Percentiles rank a stretch among this genome's conserved stretches.
phyloP scores from a whole-genome alignment of 2,888 invertebrate genomes.

The Bellardia pandia region DNA sequence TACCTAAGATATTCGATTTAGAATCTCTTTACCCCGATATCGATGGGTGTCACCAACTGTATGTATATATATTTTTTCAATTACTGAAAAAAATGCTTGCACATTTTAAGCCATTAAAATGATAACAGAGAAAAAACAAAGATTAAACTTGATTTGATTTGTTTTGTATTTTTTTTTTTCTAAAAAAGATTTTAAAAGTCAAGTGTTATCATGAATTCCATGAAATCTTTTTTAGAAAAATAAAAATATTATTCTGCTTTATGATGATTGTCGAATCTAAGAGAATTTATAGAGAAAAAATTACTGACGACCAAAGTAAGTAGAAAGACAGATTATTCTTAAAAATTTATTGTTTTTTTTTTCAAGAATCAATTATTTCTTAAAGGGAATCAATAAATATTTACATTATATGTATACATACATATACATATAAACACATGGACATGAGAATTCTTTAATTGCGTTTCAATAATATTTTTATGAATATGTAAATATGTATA shows the following conservation, averaged over 20 bases:
- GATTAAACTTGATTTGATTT: background rate
- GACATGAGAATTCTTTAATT: too few species aligned
- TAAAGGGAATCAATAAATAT: background rate
- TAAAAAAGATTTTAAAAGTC: conserved; percentile 42
- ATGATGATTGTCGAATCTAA: background rate
- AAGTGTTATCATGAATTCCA: conserved; percentile 65
- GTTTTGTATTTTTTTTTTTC: background rate
- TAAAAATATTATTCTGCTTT: background rate
- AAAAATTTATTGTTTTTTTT: background rate
- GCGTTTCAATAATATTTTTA: too few species aligned
- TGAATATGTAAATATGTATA: too few species aligned
- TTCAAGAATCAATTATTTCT: background rate
- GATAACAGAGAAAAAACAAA: background rate
- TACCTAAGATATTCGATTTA: too few species aligned
- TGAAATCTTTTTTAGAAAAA: background rate
- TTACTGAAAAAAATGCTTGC: background rate
- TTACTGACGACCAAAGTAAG: background rate
- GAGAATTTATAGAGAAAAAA: background rate
- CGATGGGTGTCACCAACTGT: too few species aligned
- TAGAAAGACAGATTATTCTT: background rate
- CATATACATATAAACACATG: too few species aligned
- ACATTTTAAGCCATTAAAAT: background rate
- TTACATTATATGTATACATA: background rate
- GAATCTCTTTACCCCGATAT: too few species aligned
- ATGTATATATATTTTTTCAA: too few species aligned